phyloP scores from a whole-genome alignment of 2,113 vertebrate species.

The Zapus hudsonius region DNA sequence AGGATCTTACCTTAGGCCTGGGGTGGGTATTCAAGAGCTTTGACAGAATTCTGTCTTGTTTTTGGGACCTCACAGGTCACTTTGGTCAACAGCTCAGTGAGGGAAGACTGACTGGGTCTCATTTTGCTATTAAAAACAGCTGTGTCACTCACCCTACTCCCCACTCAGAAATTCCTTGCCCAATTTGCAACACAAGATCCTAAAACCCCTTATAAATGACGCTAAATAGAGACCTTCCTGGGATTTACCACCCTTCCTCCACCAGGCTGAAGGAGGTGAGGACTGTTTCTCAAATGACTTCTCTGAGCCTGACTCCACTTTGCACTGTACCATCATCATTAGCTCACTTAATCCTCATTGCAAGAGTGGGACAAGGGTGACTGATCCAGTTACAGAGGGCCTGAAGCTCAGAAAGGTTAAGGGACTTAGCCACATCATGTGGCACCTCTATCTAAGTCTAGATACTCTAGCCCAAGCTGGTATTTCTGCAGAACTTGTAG shows the following conservation, averaged over 20 bases:
- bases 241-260: not conserved
- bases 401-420: not conserved
- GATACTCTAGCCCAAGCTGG: not conserved
- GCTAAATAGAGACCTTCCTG: not conserved
- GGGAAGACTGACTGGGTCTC: rapidly evolving
- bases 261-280: not conserved
- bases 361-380: rapidly evolving
- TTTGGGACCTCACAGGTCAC: too few species aligned
- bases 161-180: not conserved
- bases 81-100: too few species aligned
- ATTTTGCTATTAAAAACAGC: not conserved
- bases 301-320: not conserved
- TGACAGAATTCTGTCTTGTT: too few species aligned
- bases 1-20: too few species aligned
- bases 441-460: not conserved
- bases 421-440: rapidly evolving
- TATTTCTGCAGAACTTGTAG: too few species aligned
- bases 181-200: not conserved
- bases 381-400: not conserved
- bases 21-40: too few species aligned
- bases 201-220: not conserved
- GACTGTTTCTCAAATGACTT: not conserved
- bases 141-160: not conserved
- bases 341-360: not conserved
- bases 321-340: rapidly evolving